Evolutionary conservation across 2,797 vertebrate species (phyloP), one percentile per base, ranked within the genome.

Genomic region (Intellagama lesueurii): DNA sequence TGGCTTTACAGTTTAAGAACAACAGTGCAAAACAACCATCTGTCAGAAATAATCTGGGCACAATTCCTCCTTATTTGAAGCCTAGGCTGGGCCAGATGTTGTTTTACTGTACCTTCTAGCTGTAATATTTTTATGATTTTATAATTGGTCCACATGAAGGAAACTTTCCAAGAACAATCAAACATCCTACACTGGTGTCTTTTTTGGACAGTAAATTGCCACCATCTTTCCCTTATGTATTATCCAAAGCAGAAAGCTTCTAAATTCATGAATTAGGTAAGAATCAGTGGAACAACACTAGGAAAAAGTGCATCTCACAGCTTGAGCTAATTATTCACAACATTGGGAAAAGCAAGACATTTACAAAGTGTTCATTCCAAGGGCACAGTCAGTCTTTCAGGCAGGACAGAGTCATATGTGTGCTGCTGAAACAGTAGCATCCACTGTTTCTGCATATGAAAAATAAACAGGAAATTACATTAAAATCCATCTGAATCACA

Each of bases 121-220:
- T 40, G 9, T 19, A 70, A 40, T 32, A 77, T 88, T 81, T 81
- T 77, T 40, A 88, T 88, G 87, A 75, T 86, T 83, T 49, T 49
- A 75, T 49, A 68, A 22, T 68, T 75, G 70, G 88, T 35, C 32
- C 76, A 56, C 8, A 32, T 73, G 52, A 85, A 85, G 44, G 35
- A 81, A 16, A 35, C 56, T 73, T 75, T 85, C 52, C 52, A 32
- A 56, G 70, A 85, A 69, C 70, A 69, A 81, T 69, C 9, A 64
- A 64, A 22, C 19, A 64, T 64, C n/a, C 70, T 73, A 56, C 24
- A 44, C 44, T 86, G 68, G 79, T 82, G 56, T 68, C 28, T 69
- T 76, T 68, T 52, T n/a, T 79, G 35, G 56, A 68, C 44, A 86
- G 78, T 86, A 68, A 86, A 90, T 90, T 86, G 79, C 79, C 32